Evolutionary conservation across 2,113 vertebrate genomes (phyloP).

Genomic region (Peucedramus taeniatus): DNA sequence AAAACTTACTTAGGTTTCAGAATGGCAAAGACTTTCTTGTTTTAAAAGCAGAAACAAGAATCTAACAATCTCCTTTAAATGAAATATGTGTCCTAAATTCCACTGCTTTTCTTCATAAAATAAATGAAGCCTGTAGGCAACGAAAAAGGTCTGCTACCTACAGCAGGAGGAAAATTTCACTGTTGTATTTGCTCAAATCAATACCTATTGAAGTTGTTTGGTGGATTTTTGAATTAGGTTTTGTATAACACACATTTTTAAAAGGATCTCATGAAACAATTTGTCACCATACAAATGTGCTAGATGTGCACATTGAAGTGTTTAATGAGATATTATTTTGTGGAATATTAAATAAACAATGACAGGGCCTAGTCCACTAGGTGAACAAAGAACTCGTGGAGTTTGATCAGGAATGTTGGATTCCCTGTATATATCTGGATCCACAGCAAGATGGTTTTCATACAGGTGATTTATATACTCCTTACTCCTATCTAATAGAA

Average conservation of each 20-base stretch:
- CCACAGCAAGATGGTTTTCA: neutral
- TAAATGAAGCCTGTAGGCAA: neutral
- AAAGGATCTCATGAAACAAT: neutral
- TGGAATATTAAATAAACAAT: neutral
- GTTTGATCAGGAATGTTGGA: neutral
- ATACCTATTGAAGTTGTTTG: neutral
- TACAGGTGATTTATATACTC: neutral
- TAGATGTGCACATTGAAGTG: neutral
- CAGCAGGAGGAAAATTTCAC: neutral
- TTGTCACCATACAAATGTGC: neutral
- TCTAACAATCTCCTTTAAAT: slow-evolving; percentile 20
- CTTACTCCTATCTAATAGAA: neutral
- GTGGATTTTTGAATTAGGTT: neutral
- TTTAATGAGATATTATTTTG: neutral
- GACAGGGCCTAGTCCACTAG: neutral
- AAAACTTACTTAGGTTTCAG: neutral
- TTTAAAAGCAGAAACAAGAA: slow-evolving; percentile 40
- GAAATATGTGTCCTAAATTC: slow-evolving; percentile 25
- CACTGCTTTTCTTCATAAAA: slow-evolving; percentile 45
- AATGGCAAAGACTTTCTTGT: slow-evolving; percentile 33
- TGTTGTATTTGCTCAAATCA: neutral
- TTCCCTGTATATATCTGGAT: neutral
- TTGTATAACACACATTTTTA: neutral
- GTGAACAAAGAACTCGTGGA: neutral
- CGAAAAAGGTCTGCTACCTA: neutral